Evolutionary conservation across 1,140 invertebrate species (phyloP), one percentile per base, ranked within the genome.

Genomic region (Bombus superbus): DNA sequence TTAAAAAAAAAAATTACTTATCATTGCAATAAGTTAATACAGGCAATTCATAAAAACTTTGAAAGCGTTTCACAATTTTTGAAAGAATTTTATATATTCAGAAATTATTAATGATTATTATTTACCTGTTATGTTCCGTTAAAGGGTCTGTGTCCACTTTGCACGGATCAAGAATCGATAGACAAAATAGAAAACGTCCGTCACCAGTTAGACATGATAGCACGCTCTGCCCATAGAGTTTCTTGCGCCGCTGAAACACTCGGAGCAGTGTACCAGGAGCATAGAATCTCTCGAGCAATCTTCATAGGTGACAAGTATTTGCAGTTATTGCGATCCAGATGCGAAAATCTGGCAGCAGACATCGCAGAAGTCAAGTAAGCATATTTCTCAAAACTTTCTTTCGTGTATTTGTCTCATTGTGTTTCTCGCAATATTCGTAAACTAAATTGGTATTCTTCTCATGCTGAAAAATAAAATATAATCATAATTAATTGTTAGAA

Each of bases 281-380:
- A 89, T 13, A 90, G 94, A 42, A 86, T 95, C 2, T 95, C 94
- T 9, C 89, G 91, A 35, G 94, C 93, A 1, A 86, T 94, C n/a
- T 81, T 91, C 5, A 72, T 95, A 25, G 93, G 93, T 9, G 95
- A 95, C 80, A 93, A 91, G 66, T 95, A 95, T 74, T 89, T 95
- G 9, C 93, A 92, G 18, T 73, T 93, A 15, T 80, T 95, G 40
- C 91, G 93, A 10, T 78, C 87, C 66, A 93, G 93, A 62, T 95
- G 94, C 75, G 93, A 95, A 47, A 95, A 94, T 81, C 86, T 95
- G 59, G 78, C 83, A n/a, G 72, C 66, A 44, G 94, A 95, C 69
- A 89, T 95, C 79, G 89, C 92, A 13, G 95, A 95, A 84, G 93
- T 93, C 13, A 95, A 95, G 95, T 95, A 94, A 94, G 94, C 4